Percentiles rank a stretch among this genome's conserved stretches.
phyloP scores from a whole-genome alignment of 2,113 vertebrate genomes.

The Perca flavescens region DNA sequence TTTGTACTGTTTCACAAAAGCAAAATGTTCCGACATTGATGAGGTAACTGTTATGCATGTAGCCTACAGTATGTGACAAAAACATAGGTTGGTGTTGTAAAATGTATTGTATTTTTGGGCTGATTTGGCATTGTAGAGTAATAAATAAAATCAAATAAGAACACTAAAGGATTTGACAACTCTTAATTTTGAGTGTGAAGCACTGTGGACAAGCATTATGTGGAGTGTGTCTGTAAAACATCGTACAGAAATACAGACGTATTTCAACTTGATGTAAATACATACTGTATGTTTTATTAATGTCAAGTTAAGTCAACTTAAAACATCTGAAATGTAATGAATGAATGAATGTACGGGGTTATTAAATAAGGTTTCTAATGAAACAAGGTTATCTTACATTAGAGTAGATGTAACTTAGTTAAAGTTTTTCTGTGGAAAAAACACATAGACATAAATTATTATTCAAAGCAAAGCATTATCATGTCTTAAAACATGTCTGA shows the following conservation, averaged over 20 bases:
- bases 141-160: background rate
- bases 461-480: background rate
- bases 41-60: background rate
- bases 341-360: background rate
- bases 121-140: background rate
- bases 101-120: background rate
- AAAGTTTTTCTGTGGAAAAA: background rate
- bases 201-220: background rate
- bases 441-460: background rate
- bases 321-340: background rate
- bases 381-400: background rate
- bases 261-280: background rate
- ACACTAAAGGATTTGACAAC: background rate
- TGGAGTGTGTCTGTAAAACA: background rate
- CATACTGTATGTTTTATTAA: background rate
- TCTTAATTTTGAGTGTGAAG: background rate
- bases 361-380: background rate
- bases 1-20: constrained; percentile 3
- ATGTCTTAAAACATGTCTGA: constrained; percentile 3
- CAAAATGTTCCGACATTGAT: background rate
- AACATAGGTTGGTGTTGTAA: background rate
- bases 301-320: background rate
- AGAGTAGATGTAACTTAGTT: no score
- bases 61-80: background rate
- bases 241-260: background rate